These are phyloP conservation scores for Notoglanidium macrostoma DNA, from an alignment of 2,797 vertebrate species.

Conservation along the genomic window DNA sequence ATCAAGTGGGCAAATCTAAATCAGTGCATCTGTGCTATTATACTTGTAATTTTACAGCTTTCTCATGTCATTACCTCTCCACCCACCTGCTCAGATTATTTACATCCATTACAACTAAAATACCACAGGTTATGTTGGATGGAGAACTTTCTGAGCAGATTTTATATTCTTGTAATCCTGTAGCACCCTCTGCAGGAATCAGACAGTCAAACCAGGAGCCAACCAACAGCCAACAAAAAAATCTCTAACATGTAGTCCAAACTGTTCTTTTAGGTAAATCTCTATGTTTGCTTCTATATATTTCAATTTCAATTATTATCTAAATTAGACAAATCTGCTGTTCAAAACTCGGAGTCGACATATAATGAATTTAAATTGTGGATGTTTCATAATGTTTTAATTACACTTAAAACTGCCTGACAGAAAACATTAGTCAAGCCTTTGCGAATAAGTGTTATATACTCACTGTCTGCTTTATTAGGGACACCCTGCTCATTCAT, in stretches of 20 bases:
- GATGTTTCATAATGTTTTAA: not conserved
- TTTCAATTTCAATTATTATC: not conserved
- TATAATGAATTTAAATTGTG: not conserved
- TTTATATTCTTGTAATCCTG: conserved; percentile 20
- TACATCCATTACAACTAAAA: conserved; percentile 14
- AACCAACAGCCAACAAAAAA: not conserved
- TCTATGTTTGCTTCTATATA: not conserved
- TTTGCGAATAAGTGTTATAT: not conserved
- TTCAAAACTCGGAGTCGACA: not conserved
- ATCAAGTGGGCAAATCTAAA: conserved; percentile 8
- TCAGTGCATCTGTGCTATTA: not conserved
- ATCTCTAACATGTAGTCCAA: not conserved
- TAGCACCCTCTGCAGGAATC: conserved; percentile 36
- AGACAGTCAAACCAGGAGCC: not conserved
- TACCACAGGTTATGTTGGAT: not conserved
- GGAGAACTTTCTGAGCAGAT: not conserved
- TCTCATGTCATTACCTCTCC: conserved; percentile 14
- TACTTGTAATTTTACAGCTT: not conserved
- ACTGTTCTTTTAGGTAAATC: not conserved
- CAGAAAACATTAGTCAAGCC: not conserved
- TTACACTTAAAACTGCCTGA: not conserved
- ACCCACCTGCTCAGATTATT: conserved; percentile 17
- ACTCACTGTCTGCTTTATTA: not conserved
- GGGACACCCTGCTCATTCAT: not conserved
- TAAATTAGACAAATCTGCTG: not conserved